Evolutionary conservation across 2,797 vertebrate species (phyloP).

Genomic region (Pseudopleuronectes americanus): DNA sequence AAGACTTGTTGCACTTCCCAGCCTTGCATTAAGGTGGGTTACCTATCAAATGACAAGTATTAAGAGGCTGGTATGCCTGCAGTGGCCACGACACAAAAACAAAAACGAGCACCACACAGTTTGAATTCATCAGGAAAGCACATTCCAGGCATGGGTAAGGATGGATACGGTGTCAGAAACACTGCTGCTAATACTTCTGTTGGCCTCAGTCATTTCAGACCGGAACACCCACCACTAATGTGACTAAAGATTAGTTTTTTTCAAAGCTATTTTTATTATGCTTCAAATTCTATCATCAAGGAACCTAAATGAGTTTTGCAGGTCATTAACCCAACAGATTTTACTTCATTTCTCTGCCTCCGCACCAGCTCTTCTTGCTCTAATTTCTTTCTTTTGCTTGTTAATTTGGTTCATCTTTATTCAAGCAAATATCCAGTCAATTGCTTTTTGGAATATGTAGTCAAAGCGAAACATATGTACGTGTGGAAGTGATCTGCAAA

Average conservation of each 20-base stretch:
- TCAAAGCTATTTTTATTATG: conserved; percentile 17
- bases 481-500: neutral
- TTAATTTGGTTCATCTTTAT: neutral
- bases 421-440: neutral
- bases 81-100: neutral
- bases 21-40: conserved; percentile 20
- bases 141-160: conserved; percentile 57
- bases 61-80: conserved; percentile 33
- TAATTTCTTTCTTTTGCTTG: neutral
- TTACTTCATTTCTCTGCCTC: conserved; percentile 18
- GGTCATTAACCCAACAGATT: conserved; percentile 47
- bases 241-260: conserved; percentile 14
- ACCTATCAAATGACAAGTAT: conserved; percentile 29
- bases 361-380: conserved; percentile 20
- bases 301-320: conserved; percentile 38
- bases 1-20: conserved; percentile 30
- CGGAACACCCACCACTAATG: conserved; percentile 14
- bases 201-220: conserved; percentile 28
- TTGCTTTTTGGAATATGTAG: conserved; percentile 10
- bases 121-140: conserved; percentile 41
- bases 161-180: conserved; percentile 52
- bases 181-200: conserved; percentile 29
- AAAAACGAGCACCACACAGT: conserved; percentile 30
- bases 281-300: conserved; percentile 5
- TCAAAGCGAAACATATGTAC: neutral